phyloP scores from a whole-genome alignment of 2,113 vertebrate genomes.

The Crotalus viridis region DNA sequence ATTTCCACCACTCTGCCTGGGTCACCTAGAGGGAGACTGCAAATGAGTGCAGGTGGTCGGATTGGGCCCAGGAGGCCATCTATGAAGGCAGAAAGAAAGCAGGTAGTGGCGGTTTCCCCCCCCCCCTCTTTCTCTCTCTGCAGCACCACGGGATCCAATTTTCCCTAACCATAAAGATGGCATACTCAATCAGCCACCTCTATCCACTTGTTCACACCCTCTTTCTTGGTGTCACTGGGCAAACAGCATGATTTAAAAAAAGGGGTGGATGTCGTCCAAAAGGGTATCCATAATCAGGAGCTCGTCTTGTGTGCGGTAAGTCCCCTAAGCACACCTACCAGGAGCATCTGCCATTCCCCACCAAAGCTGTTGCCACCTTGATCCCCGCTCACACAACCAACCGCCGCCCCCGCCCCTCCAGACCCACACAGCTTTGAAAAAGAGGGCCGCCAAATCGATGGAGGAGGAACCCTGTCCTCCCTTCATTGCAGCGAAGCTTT shows the following conservation, averaged over 20 bases:
- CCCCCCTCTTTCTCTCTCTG: not conserved
- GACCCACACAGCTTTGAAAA: not conserved
- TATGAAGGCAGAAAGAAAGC: not conserved
- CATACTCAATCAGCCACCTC: not conserved
- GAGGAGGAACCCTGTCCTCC: not conserved
- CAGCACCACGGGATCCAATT: not conserved
- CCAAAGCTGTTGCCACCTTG: not conserved
- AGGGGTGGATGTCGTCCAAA: not conserved
- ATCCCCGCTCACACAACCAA: not conserved
- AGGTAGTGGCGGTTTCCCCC: not conserved
- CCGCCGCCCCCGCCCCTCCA: not conserved
- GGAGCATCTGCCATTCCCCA: not conserved
- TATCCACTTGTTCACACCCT: not conserved
- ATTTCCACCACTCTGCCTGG: no score
- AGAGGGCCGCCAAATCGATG: not conserved
- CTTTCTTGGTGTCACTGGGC: not conserved
- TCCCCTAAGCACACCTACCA: not conserved
- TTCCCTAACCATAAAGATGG: not conserved
- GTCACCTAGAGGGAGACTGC: not conserved
- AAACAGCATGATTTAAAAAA: not conserved
- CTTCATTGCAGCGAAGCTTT: constrained; percentile 2
- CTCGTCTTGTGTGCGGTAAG: not conserved
- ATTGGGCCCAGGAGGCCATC: not conserved
- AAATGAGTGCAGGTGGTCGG: not conserved
- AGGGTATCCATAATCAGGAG: not conserved